Base-by-base conservation (phyloP, 2,113 vertebrate genomes). In the Myocastor coypus region DNA sequence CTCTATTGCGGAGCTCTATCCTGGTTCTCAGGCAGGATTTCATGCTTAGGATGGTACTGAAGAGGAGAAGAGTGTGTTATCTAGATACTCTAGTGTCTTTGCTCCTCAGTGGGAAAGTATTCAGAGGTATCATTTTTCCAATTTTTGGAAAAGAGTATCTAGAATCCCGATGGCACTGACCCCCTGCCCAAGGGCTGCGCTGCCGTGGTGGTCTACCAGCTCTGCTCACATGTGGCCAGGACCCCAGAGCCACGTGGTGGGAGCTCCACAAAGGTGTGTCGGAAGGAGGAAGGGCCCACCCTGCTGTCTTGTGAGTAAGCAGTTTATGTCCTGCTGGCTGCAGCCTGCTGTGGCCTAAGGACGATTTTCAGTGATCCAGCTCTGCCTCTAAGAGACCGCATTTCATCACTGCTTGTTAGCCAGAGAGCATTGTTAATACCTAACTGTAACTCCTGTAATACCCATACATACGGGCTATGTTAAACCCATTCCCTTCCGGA, bases 331-430 rank as follows among this genome's bases (percentile, higher is more conserved):
- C 93, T 26, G 85, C 94, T 78, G 96, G 94, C 46, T 92, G 90
- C 82, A 91, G 92, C 83, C 85, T 73, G 68, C 89, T 82, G 68
- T 91, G 90, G 66, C 84, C 87, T 19, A 88, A n/a, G 73, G 85
- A 55, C 69, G 66, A 80, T 88, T 96, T 93, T 84, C 92, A 94
- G 3, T 91, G 89, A 96, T 92, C 96, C 89, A 52, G 96, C 94
- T 94, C 82, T 83, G 90, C 78, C 78, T 87, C 88, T 90, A 83
- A 96, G 85, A 96, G 94, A 87, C 57, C 77, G 81, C 57, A 90
- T 87, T 96, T 91, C 91, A 42, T 92, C 96, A 97, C 94, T 81
- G 92, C 87, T 92, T 96, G 83, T 95, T 96, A 97, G 63, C 92
- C 57, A 91, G 63, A 94, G 20, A 93, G 42, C 64, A 57, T 94